Conservation (phyloP, 2,113 vertebrate genomes). For the Eolophus roseicapilla region DNA sequence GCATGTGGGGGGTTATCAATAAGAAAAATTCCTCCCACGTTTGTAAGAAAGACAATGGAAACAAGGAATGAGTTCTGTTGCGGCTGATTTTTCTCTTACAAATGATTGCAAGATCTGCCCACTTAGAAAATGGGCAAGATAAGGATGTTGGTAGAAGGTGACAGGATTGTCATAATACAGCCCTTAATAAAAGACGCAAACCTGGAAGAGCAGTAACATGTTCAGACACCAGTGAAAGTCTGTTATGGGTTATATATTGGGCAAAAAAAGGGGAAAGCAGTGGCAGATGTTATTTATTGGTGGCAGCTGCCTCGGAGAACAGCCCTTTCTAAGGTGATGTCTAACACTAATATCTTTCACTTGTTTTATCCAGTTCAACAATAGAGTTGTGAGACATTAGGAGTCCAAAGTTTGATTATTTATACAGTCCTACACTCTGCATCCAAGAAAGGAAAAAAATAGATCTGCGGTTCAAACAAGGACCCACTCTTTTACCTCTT, state of each 20-base stretch:
- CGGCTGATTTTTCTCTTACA: background rate
- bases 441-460: background rate
- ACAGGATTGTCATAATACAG: background rate
- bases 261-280: background rate
- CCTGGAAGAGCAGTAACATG: background rate
- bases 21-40: background rate
- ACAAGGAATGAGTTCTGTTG: background rate
- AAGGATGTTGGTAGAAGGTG: background rate
- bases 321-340: background rate
- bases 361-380: background rate
- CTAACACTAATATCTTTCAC: background rate
- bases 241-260: background rate
- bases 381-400: background rate
- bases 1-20: background rate
- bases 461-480: background rate
- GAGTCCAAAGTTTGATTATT: background rate
- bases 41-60: constrained; percentile 1
- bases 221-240: background rate
- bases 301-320: background rate
- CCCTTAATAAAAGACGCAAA: background rate
- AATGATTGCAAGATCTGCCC: background rate
- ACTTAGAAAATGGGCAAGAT: background rate
- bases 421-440: background rate
- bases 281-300: background rate
- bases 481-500: background rate